Conservation (phyloP, 2,888 invertebrate species). For the Sesia bembeciformis region DNA sequence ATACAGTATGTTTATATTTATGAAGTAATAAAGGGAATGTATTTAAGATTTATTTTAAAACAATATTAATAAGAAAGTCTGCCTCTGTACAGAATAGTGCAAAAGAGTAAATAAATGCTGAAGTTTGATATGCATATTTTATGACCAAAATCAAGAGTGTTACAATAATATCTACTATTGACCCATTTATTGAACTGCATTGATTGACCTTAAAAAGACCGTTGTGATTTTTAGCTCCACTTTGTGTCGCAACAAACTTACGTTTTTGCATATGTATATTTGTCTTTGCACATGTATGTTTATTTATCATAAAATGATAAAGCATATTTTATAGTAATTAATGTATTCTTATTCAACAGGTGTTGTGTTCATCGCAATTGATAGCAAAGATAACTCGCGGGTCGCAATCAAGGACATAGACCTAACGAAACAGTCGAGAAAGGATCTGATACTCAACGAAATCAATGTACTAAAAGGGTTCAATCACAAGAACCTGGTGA, state of each 20-base stretch:
- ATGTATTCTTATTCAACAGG: constrained; percentile 59
- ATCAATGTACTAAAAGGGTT: constrained; percentile 93
- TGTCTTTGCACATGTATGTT: not conserved
- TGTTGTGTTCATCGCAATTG: constrained; percentile 91
- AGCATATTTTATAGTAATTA: not conserved
- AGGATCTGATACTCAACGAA: constrained; percentile 96
- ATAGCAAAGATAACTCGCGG: constrained; percentile 79
- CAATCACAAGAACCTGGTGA: constrained; percentile 95
- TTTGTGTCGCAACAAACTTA: not conserved
- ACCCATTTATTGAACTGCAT: too few species aligned
- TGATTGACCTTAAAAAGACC: too few species aligned
- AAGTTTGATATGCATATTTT: too few species aligned
- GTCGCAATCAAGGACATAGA: constrained; percentile 98
- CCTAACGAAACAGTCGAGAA: constrained; percentile 94
- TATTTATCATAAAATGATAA: not conserved
- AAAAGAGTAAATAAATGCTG: too few species aligned
- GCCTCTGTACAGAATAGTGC: too few species aligned
- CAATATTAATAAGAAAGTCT: too few species aligned
- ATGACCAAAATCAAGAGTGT: too few species aligned
- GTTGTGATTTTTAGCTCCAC: not conserved
- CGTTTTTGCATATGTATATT: not conserved
- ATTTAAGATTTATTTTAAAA: too few species aligned
- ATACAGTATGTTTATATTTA: too few species aligned
- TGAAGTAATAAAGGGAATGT: too few species aligned
- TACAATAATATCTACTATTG: too few species aligned